These are phyloP conservation scores for Brachyhypopomus occidentalis DNA, from an alignment of 2,113 vertebrate genomes.

Conservation along the genomic window DNA sequence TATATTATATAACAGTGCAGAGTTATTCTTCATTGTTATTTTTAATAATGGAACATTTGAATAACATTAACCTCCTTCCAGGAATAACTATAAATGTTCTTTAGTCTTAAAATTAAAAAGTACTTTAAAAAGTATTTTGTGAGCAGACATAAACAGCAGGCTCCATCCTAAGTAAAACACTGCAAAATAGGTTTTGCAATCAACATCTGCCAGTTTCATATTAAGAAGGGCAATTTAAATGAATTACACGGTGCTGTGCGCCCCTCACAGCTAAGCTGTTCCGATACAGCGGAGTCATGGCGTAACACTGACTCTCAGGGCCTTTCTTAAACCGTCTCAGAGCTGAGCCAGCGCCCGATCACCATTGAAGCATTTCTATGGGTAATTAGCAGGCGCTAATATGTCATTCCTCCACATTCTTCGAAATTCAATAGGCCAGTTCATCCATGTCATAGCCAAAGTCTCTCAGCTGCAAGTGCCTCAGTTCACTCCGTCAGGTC, in stretches of 20 bases:
- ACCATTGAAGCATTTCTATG: constrained; percentile 55
- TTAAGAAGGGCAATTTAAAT: constrained; percentile 57
- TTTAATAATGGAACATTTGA: too few relatives aligned
- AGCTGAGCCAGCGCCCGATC: constrained; percentile 56
- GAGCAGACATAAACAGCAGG: too few relatives aligned
- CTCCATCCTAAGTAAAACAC: background rate
- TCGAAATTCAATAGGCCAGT: constrained; percentile 50
- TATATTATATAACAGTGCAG: background rate
- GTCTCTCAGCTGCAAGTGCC: constrained; percentile 46
- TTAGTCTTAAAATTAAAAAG: too few relatives aligned
- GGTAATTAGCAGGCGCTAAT: constrained; percentile 62
- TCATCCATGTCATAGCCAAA: constrained; percentile 58
- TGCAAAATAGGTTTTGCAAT: background rate
- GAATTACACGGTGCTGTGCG: constrained; percentile 59
- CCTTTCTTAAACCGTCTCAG: constrained; percentile 59
- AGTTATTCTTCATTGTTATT: background rate
- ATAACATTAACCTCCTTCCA: too few relatives aligned
- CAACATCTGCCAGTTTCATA: background rate
- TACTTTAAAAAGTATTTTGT: too few relatives aligned
- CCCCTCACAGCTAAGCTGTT: constrained; percentile 33
- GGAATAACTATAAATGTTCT: too few relatives aligned
- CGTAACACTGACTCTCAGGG: constrained; percentile 43
- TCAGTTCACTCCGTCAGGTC: constrained; percentile 16
- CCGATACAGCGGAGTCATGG: constrained; percentile 51
- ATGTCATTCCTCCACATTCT: constrained; percentile 53